Conservation (phyloP, 1,140 invertebrate species). For the Carposina sasakii region DNA sequence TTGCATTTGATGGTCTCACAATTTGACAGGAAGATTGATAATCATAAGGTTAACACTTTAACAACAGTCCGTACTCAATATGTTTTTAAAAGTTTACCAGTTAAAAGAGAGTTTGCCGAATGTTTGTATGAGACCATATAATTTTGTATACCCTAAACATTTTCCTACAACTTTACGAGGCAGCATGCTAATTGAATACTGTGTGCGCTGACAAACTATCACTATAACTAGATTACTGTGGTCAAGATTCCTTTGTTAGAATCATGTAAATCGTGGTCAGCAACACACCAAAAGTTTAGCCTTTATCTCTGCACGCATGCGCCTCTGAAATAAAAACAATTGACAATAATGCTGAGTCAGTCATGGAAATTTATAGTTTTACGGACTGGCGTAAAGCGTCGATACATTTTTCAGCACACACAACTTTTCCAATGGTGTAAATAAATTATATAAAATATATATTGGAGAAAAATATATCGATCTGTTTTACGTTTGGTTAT, state of each 20-base stretch:
- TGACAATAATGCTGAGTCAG: conserved; percentile 67
- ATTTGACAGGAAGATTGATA: neutral
- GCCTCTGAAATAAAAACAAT: conserved; percentile 68
- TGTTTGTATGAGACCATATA: conserved; percentile 29
- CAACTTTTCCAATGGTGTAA: too few species aligned
- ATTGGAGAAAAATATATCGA: too few species aligned
- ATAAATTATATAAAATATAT: too few species aligned
- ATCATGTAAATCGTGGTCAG: conserved; percentile 41
- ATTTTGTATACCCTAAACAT: conserved; percentile 21
- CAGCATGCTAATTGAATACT: conserved; percentile 63
- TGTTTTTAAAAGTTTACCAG: neutral
- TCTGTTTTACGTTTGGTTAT: too few species aligned
- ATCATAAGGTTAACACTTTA: neutral
- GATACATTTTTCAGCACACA: too few species aligned
- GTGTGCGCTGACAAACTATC: conserved; percentile 68
- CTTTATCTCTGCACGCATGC: conserved; percentile 67
- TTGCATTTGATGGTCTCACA: conserved; percentile 19
- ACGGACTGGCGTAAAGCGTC: neutral
- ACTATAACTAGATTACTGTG: conserved; percentile 34
- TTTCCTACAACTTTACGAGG: conserved; percentile 39
- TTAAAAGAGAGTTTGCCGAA: conserved; percentile 2
- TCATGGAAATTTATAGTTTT: conserved; percentile 63
- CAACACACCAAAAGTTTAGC: conserved; percentile 65
- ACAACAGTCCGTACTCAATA: neutral
- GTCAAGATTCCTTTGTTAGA: conserved; percentile 28